Conservation (phyloP, 2,888 invertebrate species). For the Phyllotreta cruciferae region DNA sequence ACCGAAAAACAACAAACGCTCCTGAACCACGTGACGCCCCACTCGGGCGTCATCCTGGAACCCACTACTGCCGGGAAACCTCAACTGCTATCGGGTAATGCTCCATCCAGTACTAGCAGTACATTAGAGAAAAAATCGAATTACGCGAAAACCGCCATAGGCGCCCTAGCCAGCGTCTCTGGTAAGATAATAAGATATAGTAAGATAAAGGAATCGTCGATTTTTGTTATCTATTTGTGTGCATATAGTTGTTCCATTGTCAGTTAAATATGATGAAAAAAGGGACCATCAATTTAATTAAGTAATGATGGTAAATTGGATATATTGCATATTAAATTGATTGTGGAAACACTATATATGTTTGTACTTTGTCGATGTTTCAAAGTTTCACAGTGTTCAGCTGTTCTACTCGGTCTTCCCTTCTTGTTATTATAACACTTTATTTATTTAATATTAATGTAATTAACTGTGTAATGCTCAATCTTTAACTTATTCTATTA, state of each 20-base stretch:
- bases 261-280: too few relatives aligned
- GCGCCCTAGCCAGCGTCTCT: slow-evolving; percentile 60
- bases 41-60: slow-evolving; percentile 59
- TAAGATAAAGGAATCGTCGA: neutral
- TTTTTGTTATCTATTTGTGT: neutral
- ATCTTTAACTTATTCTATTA: too few relatives aligned
- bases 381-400: neutral
- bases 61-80: slow-evolving; percentile 59
- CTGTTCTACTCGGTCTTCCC: too few relatives aligned
- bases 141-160: slow-evolving; percentile 64
- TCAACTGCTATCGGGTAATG: slow-evolving; percentile 38
- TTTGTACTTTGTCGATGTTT: neutral
- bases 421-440: too few relatives aligned
- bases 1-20: slow-evolving; percentile 60
- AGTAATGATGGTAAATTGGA: too few relatives aligned
- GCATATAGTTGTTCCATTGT: neutral
- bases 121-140: slow-evolving; percentile 53
- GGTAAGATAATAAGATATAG: slow-evolving; percentile 17
- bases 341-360: neutral
- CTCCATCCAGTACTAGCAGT: slow-evolving; percentile 39
- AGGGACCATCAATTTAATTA: too few relatives aligned
- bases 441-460: too few relatives aligned
- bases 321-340: too few relatives aligned
- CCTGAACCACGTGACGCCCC: slow-evolving; percentile 55
- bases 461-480: too few relatives aligned